Conservation (phyloP, 2,113 vertebrate species). For the Perca schrenkii region DNA sequence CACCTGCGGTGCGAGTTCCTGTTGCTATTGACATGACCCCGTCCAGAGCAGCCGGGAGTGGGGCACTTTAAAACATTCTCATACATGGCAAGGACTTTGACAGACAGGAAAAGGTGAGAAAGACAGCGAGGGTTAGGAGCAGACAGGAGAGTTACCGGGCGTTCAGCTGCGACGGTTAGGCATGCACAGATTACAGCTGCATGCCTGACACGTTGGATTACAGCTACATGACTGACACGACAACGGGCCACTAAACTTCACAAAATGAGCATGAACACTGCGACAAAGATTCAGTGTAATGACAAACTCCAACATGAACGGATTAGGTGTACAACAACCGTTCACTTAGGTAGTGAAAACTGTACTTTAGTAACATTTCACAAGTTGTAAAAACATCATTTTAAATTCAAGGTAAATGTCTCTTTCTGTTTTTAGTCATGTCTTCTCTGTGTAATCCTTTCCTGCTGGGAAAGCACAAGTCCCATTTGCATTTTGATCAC, state of each 20-base stretch:
- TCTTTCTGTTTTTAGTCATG: background rate
- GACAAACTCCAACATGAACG: background rate
- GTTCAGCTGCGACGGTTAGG: constrained; percentile 43
- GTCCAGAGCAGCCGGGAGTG: constrained; percentile 99
- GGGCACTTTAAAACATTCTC: constrained; percentile 99
- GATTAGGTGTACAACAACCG: background rate
- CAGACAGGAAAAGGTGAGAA: constrained; percentile 89
- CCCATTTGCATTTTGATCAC: constrained; percentile 46
- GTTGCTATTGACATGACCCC: constrained; percentile 99
- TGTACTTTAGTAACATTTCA: background rate
- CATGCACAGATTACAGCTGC: constrained; percentile 52
- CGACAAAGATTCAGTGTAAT: background rate
- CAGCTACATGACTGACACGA: constrained; percentile 5
- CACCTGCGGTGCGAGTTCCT: constrained; percentile 99
- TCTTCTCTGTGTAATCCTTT: constrained; percentile 14
- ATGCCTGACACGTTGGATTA: constrained; percentile 1
- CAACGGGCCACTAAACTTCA: background rate
- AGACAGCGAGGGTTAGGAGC: constrained; percentile 85
- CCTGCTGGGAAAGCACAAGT: constrained; percentile 29
- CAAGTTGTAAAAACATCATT: background rate
- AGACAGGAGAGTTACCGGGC: constrained; percentile 70
- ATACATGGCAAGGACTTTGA: constrained; percentile 99
- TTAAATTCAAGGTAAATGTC: background rate
- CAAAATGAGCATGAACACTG: background rate
- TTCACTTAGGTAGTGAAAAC: background rate